phyloP scores from a whole-genome alignment of 2,113 vertebrate genomes.

The Mirza zaza region DNA sequence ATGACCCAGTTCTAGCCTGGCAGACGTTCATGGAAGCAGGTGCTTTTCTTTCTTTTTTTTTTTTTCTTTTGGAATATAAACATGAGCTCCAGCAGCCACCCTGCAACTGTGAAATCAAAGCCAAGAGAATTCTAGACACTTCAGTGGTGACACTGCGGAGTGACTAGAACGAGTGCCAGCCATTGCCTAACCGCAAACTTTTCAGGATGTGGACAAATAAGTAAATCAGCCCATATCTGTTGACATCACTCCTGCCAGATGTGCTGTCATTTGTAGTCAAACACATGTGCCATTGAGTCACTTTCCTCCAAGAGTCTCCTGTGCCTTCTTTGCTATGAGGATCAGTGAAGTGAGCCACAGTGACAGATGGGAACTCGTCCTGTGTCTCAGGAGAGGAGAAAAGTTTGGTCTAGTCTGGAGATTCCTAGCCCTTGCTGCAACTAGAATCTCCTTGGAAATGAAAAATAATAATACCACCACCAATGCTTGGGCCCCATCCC shows the following conservation, averaged over 20 bases:
- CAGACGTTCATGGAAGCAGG: neutral
- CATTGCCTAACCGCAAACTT: neutral
- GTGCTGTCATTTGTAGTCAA: neutral
- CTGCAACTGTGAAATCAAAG: neutral
- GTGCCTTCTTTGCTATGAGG: neutral
- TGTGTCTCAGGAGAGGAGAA: neutral
- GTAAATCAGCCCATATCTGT: neutral
- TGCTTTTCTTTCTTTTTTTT: neutral
- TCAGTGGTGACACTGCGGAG: neutral
- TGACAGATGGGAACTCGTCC: neutral
- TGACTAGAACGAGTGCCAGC: neutral
- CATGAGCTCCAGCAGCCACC: neutral
- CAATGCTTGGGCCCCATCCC: too few relatives aligned
- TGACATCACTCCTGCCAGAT: neutral
- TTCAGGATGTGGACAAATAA: neutral
- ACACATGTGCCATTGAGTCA: neutral
- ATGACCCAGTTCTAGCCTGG: neutral
- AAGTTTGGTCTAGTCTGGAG: neutral
- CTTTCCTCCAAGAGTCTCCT: neutral
- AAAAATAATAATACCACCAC: neutral
- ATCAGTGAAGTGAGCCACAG: neutral
- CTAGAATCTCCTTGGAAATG: neutral
- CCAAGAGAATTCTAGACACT: neutral
- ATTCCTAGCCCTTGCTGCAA: neutral
- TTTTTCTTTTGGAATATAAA: neutral